Evolutionary conservation across 2,888 invertebrate species (phyloP).

Genomic region (Dendrolimus pini): DNA sequence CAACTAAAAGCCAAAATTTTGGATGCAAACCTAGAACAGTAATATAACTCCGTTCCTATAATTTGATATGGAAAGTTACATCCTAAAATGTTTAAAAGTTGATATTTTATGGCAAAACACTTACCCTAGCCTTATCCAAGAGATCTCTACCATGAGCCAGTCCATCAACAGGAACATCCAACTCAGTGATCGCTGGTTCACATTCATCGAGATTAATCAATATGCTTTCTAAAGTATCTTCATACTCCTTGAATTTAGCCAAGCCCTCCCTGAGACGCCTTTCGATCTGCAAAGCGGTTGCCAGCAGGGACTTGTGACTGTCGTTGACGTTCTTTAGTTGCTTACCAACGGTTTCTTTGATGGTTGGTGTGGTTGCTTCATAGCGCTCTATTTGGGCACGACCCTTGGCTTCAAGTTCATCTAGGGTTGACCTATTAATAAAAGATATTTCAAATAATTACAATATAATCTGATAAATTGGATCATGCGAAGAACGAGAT

Average conservation of each 20-base stretch:
- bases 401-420: constrained; percentile 89
- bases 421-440: constrained; percentile 76
- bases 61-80: no score
- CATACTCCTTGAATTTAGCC: constrained; percentile 95
- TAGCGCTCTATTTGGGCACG: constrained; percentile 90
- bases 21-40: no score
- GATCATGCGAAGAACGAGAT: no score
- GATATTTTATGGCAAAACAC: constrained; percentile 16
- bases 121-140: constrained; percentile 85
- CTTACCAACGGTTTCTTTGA: constrained; percentile 86
- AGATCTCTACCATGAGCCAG: constrained; percentile 83
- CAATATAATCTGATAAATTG: no score
- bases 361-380: constrained; percentile 80
- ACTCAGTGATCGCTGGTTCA: constrained; percentile 86
- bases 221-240: constrained; percentile 91
- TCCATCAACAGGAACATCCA: constrained; percentile 85
- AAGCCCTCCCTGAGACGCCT: constrained; percentile 91
- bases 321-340: constrained; percentile 95
- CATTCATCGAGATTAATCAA: constrained; percentile 87
- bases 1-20: no score
- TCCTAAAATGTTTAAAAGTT: no score
- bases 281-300: constrained; percentile 94
- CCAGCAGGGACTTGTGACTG: constrained; percentile 92
- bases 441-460: no score
- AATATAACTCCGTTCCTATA: no score